Percentiles rank a stretch among this genome's conserved stretches.
Evolutionary conservation across 2,113 vertebrate genomes (phyloP).

Genomic region (Dipodomys merriami): DNA sequence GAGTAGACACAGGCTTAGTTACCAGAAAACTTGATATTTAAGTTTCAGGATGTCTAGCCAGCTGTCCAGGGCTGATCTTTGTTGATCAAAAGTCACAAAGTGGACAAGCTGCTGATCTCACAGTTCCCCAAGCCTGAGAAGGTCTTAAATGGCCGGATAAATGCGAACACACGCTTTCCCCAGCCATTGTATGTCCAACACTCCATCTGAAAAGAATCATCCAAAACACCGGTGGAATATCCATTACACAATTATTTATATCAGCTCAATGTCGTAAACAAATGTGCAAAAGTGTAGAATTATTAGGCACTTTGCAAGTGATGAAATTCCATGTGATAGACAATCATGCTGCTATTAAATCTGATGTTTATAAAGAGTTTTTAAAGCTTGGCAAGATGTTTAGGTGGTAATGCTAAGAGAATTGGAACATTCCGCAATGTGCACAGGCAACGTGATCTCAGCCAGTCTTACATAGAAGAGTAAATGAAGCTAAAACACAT

Average conservation of each 20-base stretch:
- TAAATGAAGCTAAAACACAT: neutral
- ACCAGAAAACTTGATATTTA: neutral
- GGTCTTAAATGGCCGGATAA: neutral
- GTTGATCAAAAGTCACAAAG: neutral
- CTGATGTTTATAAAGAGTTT: conserved; percentile 43
- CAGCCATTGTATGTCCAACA: conserved; percentile 28
- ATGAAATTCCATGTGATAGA: conserved; percentile 53
- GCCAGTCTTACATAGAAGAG: neutral
- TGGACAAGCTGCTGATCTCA: neutral
- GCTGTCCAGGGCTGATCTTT: neutral
- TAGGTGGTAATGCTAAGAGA: conserved; percentile 28
- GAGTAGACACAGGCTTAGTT: neutral
- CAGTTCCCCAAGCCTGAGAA: conserved; percentile 10
- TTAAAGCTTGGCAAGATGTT: conserved; percentile 43
- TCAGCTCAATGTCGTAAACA: conserved; percentile 41
- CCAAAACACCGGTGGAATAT: conserved; percentile 17
- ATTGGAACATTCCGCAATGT: conserved; percentile 2
- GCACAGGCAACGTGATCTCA: neutral
- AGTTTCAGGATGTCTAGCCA: neutral
- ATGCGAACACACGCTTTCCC: neutral
- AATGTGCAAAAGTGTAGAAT: conserved; percentile 35
- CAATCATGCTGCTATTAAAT: conserved; percentile 27
- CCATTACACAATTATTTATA: conserved; percentile 57
- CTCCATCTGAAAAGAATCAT: conserved; percentile 57
- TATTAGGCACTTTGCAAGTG: conserved; percentile 37